Evolutionary conservation across 2,113 vertebrate species (phyloP).

Genomic region (Vireo altiloquus): DNA sequence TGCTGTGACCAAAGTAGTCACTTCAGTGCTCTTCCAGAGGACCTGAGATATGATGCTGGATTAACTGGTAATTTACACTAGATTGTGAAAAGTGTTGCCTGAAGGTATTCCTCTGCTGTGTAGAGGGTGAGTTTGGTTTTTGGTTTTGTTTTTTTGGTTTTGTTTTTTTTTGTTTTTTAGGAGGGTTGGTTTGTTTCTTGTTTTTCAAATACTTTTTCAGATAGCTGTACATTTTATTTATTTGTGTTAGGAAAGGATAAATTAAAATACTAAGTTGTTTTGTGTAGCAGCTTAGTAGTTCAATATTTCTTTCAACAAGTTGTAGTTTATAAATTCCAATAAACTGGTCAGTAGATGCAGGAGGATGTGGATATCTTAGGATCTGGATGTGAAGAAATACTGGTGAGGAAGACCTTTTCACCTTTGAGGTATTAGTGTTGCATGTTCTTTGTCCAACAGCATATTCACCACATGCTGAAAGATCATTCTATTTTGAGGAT

Average conservation of each 20-base stretch:
- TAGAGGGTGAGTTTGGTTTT: not conserved
- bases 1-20: not conserved
- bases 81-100: not conserved
- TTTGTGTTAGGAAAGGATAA: not conserved
- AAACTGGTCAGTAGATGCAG: not conserved
- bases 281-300: not conserved
- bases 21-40: not conserved
- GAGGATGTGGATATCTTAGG: not conserved
- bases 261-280: not conserved
- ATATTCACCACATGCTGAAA: not conserved
- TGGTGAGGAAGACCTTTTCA: not conserved
- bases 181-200: not conserved
- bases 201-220: not conserved
- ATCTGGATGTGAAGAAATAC: not conserved
- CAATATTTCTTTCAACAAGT: not conserved
- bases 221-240: not conserved
- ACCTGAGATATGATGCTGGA: not conserved
- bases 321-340: not conserved
- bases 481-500: not conserved
- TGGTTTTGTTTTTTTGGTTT: too few species aligned
- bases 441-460: not conserved
- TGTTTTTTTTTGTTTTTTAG: too few species aligned
- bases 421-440: not conserved
- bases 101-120: not conserved
- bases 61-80: not conserved